Conservation (phyloP, 2,113 vertebrate species). For the Poeciliopsis retropinna region DNA sequence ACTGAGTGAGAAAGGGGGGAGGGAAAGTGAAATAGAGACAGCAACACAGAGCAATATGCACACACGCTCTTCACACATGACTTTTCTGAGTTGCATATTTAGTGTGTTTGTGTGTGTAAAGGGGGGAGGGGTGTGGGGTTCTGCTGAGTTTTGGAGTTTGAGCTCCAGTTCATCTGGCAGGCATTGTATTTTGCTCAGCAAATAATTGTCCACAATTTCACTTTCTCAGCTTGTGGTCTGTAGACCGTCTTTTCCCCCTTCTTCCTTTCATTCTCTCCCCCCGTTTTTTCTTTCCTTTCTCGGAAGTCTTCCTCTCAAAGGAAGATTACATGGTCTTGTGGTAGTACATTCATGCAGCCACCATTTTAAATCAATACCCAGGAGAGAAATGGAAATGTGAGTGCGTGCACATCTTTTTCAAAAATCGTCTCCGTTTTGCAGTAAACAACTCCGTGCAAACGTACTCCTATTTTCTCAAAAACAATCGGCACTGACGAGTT, state of each 20-base stretch:
- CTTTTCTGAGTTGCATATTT: constrained; percentile 71
- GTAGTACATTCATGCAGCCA: constrained; percentile 77
- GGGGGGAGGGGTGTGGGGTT: constrained; percentile 23
- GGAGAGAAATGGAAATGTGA: constrained; percentile 68
- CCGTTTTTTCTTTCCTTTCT: constrained; percentile 63
- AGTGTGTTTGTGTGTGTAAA: not conserved
- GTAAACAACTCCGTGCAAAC: constrained; percentile 66
- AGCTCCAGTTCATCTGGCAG: constrained; percentile 84
- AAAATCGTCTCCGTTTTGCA: constrained; percentile 54
- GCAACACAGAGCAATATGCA: constrained; percentile 42
- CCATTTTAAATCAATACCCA: constrained; percentile 82
- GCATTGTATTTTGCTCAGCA: constrained; percentile 83
- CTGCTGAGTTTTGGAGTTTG: constrained; percentile 73
- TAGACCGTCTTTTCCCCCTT: constrained; percentile 44
- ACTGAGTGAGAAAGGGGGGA: constrained; percentile 24
- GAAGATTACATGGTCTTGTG: constrained; percentile 79
- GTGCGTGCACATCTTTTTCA: constrained; percentile 61
- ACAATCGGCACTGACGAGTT: constrained; percentile 54
- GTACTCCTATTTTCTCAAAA: constrained; percentile 50
- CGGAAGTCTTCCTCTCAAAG: constrained; percentile 79
- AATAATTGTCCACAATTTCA: constrained; percentile 85
- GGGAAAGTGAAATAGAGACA: constrained; percentile 44
- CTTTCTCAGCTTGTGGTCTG: constrained; percentile 82
- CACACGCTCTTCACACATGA: constrained; percentile 49
- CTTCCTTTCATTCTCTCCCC: constrained; percentile 35